Base-by-base conservation (phyloP, 2,888 invertebrate genomes). In the Labia minor region DNA sequence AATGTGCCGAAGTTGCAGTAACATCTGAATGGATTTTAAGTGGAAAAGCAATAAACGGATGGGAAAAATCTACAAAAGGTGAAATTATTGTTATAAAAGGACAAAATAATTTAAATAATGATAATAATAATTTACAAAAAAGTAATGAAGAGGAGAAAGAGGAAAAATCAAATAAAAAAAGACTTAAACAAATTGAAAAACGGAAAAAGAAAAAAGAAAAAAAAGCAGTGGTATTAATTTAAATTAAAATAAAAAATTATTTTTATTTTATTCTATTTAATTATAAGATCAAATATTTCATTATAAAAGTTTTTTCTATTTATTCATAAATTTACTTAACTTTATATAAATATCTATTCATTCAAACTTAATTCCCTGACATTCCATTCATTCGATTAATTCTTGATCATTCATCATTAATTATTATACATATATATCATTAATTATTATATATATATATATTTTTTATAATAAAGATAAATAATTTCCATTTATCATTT, bases 151-250 rank as follows among this genome's bases (percentile, higher is more conserved):
- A n/a, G 49, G 49, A 49, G 49, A n/a, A n/a, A 16, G 16, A 33
- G 11, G 33, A 33, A 11, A 33, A 33, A 33, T 6, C 49, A 10
- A 49, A 49, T 49, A 4, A 16, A 3, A 49, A 49, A 16, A 49
- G 49, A 49, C 16, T 49, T 11, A 49, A 49, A 49, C 49, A 49
- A 49, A 49, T 49, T 49, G 49, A 49, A 49, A 49, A 49, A 49
- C 14, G 49, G n/a, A 49, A 49, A 49, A 4, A 14, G n/a, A 49
- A 49, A 49, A 49, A 49, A 49, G 16, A n/a, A 16, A 49, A 49
- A 16, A n/a, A n/a, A 49, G 3, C 2, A 11, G 49, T 8, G 6
- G 33, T 8, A 33, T 6, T 11, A 6, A 11, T 6, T 33, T 33
- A 33, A 33, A 33, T 33, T 33, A 33, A n/a, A n/a, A n/a, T n/a